phyloP scores from a whole-genome alignment of 2,888 invertebrate genomes.

The Trissoscelio sp. region DNA sequence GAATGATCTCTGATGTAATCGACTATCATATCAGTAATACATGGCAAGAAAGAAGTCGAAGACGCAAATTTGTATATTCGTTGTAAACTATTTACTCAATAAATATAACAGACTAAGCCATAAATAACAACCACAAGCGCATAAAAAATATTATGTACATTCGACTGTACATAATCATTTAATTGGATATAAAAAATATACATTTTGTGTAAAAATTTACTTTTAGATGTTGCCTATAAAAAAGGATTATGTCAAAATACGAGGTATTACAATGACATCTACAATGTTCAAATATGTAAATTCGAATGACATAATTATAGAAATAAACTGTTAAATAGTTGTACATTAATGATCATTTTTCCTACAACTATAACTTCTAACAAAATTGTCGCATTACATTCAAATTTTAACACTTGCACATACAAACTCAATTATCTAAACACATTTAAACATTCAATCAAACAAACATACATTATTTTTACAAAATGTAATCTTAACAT shows the following conservation, averaged over 20 bases:
- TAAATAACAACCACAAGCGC: constrained; percentile 44
- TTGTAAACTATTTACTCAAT: constrained; percentile 45
- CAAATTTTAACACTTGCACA: neutral
- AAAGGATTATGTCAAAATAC: constrained; percentile 10
- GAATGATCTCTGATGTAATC: constrained; percentile 9
- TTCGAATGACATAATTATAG: constrained; percentile 22
- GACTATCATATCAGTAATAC: constrained; percentile 9
- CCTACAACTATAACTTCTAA: neutral
- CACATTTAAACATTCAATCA: constrained; percentile 9
- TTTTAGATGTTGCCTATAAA: constrained; percentile 2
- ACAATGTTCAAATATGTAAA: constrained; percentile 32
- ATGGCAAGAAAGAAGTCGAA: constrained; percentile 8
- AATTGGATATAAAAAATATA: constrained; percentile 31
- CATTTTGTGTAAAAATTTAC: constrained; percentile 11
- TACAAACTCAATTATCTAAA: neutral
- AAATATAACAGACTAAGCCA: constrained; percentile 41
- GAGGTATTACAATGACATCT: constrained; percentile 5
- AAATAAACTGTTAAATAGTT: constrained; percentile 39
- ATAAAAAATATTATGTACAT: constrained; percentile 30
- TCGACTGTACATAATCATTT: constrained; percentile 13
- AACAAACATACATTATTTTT: constrained; percentile 3
- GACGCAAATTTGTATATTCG: constrained; percentile 23
- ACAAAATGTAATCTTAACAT: constrained; percentile 13
- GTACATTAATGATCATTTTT: constrained; percentile 22
- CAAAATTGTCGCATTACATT: neutral